phyloP scores from a whole-genome alignment of 35 echinoderm and acorn worm genomes.

The Strongylocentrotus purpuratus region DNA sequence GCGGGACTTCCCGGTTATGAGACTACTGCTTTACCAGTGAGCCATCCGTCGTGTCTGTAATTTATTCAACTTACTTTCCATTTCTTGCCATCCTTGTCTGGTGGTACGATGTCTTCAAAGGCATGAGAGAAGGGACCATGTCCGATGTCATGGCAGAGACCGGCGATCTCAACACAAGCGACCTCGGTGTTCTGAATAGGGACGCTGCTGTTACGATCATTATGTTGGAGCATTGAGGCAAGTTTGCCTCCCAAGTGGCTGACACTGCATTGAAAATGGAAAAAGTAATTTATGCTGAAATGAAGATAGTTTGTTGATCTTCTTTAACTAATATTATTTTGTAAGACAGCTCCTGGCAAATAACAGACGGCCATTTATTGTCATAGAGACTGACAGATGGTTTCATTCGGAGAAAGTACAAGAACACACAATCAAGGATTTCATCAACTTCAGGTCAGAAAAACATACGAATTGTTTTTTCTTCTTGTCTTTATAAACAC shows the following conservation, averaged over 20 bases:
- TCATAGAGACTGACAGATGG: too few relatives aligned
- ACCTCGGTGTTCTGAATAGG: conserved; percentile 39
- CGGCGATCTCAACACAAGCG: conserved; percentile 48
- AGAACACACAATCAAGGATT: too few relatives aligned
- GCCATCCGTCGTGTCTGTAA: too few relatives aligned
- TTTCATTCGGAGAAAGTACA: too few relatives aligned
- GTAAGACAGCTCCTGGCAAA: background rate
- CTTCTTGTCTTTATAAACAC: too few relatives aligned
- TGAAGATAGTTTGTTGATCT: too few relatives aligned
- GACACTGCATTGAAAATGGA: conserved; percentile 21
- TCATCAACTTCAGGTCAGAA: too few relatives aligned
- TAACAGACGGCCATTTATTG: too few relatives aligned
- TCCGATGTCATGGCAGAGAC: conserved; percentile 64
- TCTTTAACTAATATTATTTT: background rate
- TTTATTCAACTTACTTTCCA: background rate
- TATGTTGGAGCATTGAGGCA: background rate
- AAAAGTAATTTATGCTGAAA: too few relatives aligned
- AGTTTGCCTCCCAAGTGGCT: conserved; percentile 45
- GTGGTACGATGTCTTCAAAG: conserved; percentile 2
- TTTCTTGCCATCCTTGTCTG: background rate
- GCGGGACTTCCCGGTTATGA: too few relatives aligned
- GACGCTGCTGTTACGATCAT: background rate
- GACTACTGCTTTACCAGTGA: too few relatives aligned
- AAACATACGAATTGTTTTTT: too few relatives aligned
- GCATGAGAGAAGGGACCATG: conserved; percentile 21